Conservation (phyloP, 2,113 vertebrate species). For the Centropus unirufus region DNA sequence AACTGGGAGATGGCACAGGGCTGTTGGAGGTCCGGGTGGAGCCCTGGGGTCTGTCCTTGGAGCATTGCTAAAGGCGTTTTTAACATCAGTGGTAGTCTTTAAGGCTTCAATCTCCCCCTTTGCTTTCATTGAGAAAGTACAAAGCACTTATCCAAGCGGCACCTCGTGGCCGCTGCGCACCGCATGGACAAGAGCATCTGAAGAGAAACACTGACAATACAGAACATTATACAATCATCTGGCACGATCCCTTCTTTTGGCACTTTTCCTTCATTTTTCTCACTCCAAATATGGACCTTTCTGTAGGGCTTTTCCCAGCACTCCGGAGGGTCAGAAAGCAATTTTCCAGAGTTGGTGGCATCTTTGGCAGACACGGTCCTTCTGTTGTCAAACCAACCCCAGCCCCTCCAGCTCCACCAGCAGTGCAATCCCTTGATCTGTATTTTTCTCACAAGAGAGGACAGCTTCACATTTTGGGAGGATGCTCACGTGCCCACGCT, state of each 20-base stretch:
- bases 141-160: background rate
- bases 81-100: slow-evolving; percentile 5
- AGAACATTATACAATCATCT: slow-evolving; percentile 26
- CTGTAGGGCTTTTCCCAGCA: background rate
- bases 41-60: background rate
- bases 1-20: accelerated
- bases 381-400: background rate
- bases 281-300: background rate
- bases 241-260: slow-evolving; percentile 18
- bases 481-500: background rate
- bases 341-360: background rate
- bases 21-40: background rate
- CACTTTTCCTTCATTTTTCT: slow-evolving; percentile 47
- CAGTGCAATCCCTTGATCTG: background rate
- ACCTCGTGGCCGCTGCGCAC: background rate
- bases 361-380: slow-evolving; percentile 57
- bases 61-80: background rate
- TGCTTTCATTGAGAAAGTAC: background rate
- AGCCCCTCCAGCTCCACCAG: background rate
- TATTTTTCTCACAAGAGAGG: background rate
- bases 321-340: background rate
- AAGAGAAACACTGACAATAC: slow-evolving; percentile 37
- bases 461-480: background rate
- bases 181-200: background rate
- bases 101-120: slow-evolving; percentile 48